Evolutionary conservation across 2,888 invertebrate species (phyloP).

Genomic region (Platycnemis pennipes): DNA sequence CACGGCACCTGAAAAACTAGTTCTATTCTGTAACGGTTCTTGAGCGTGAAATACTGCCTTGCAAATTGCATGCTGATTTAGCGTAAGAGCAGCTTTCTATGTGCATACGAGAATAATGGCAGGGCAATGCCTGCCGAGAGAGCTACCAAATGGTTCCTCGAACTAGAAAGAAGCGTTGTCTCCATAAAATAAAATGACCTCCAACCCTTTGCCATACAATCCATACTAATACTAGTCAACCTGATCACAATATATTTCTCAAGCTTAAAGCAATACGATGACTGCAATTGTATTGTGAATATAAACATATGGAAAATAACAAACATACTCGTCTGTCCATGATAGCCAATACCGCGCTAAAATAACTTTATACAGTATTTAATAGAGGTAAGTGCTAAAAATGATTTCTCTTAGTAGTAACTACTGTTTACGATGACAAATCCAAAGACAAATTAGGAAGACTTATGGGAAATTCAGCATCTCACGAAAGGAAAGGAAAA

Average conservation of each 20-base stretch:
- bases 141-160: not conserved
- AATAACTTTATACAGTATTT: too few species aligned
- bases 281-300: too few species aligned
- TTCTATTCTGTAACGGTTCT: slow-evolving; percentile 43
- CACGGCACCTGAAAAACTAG: slow-evolving; percentile 43
- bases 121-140: not conserved
- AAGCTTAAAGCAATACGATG: too few species aligned
- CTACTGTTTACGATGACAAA: not conserved
- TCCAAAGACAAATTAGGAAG: not conserved
- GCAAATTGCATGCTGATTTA: slow-evolving; percentile 38
- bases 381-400: too few species aligned
- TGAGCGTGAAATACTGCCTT: slow-evolving; percentile 52
- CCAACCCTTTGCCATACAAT: too few species aligned
- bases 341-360: too few species aligned
- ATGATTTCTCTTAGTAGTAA: not conserved
- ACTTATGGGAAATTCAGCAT: not conserved
- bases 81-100: not conserved
- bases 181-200: not conserved
- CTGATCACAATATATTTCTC: too few species aligned
- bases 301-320: too few species aligned
- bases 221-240: too few species aligned
- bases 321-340: too few species aligned
- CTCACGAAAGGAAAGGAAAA: not conserved
- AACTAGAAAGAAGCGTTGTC: not conserved
- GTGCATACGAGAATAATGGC: slow-evolving; percentile 10